phyloP scores from a whole-genome alignment of 2,888 invertebrate species.

The Harpagoxenus sublaevis region DNA sequence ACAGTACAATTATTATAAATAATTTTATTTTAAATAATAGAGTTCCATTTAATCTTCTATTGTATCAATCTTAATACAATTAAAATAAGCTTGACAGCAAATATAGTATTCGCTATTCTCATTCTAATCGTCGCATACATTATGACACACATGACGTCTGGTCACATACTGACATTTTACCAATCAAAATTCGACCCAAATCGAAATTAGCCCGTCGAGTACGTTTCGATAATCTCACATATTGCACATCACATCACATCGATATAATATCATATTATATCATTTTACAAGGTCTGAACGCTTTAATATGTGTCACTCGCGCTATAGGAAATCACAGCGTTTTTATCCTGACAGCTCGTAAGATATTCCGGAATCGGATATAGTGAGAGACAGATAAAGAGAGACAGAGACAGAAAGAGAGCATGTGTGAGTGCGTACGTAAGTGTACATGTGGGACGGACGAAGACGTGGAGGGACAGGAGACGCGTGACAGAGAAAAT shows the following conservation, averaged over 20 bases:
- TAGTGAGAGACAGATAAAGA: not conserved
- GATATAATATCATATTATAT: slow-evolving; percentile 21
- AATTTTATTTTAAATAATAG: not conserved
- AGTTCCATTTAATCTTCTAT: not conserved
- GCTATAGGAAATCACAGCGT: slow-evolving; percentile 27
- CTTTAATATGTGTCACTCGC: slow-evolving; percentile 40
- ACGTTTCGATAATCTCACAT: slow-evolving; percentile 50
- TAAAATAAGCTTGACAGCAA: slow-evolving; percentile 5
- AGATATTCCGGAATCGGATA: slow-evolving; percentile 35
- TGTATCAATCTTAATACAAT: not conserved
- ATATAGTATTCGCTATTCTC: slow-evolving; percentile 14
- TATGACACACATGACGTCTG: slow-evolving; percentile 14
- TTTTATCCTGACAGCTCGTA: slow-evolving; percentile 38
- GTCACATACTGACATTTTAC: slow-evolving; percentile 39
- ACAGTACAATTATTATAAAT: not conserved
- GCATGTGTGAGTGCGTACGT: not conserved
- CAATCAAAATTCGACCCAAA: slow-evolving; percentile 50
- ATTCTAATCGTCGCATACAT: slow-evolving; percentile 37
- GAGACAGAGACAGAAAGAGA: not conserved
- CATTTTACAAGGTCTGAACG: slow-evolving; percentile 34
- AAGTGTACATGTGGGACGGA: not conserved
- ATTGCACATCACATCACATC: slow-evolving; percentile 31
- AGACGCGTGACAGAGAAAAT: slow-evolving; percentile 49
- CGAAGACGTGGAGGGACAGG: slow-evolving; percentile 7
- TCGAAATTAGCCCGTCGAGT: slow-evolving; percentile 42